Evolutionary conservation across 2,113 vertebrate genomes (phyloP).

Genomic region (Triplophysa tibetana): DNA sequence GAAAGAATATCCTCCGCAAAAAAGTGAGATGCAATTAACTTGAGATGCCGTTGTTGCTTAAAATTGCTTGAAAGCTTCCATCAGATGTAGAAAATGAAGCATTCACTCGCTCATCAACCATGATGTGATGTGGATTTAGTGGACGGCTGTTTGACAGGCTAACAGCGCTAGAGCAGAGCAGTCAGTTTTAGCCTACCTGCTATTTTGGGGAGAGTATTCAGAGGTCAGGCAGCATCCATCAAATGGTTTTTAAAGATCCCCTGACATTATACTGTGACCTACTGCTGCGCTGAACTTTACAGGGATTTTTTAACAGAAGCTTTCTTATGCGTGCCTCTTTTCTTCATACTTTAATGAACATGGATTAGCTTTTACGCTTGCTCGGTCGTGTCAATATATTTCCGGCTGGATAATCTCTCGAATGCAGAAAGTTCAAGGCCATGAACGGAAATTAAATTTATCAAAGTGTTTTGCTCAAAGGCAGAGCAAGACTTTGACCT

Average conservation of each 20-base stretch:
- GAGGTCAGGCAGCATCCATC: slow-evolving; percentile 17
- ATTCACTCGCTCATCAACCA: no score
- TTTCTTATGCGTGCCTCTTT: background rate
- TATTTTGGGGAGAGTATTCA: slow-evolving; percentile 30
- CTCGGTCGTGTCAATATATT: slow-evolving; percentile 4
- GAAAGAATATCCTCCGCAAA: no score
- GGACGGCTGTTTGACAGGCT: slow-evolving; percentile 6
- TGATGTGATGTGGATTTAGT: background rate
- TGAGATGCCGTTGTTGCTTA: background rate
- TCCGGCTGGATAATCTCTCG: background rate
- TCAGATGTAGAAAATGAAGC: background rate
- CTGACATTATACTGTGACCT: slow-evolving; percentile 15
- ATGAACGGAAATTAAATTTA: slow-evolving; percentile 3
- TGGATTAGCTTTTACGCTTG: slow-evolving; percentile 19
- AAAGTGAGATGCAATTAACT: background rate
- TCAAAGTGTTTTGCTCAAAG: slow-evolving; percentile 7
- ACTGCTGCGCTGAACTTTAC: slow-evolving; percentile 16
- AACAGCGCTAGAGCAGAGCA: slow-evolving; percentile 2
- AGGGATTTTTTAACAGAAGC: background rate
- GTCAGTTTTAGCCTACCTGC: slow-evolving; percentile 2
- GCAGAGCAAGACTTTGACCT: background rate
- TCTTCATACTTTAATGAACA: slow-evolving; percentile 19
- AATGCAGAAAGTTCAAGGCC: slow-evolving; percentile 25
- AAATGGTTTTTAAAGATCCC: slow-evolving; percentile 18
- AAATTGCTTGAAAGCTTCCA: background rate